These are phyloP conservation scores for Melanotus villosus DNA, from an alignment of 2,888 invertebrate species.

Conservation along the genomic window DNA sequence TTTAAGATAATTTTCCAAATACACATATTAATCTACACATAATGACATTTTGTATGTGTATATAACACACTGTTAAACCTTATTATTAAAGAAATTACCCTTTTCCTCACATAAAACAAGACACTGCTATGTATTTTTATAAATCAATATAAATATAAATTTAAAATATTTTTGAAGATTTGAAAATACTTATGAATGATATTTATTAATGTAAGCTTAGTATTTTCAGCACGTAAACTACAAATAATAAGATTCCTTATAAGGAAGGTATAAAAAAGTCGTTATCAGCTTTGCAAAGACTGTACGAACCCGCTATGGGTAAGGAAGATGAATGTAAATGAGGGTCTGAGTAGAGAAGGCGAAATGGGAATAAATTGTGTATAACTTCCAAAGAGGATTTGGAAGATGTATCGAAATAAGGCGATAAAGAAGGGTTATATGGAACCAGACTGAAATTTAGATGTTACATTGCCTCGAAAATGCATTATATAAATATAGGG, in stretches of 20 bases:
- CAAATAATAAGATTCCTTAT: constrained; percentile 45
- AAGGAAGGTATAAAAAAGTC: constrained; percentile 45
- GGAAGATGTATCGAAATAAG: constrained; percentile 66
- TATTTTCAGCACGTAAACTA: constrained; percentile 38
- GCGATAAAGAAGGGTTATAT: constrained; percentile 67
- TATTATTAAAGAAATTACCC: too few relatives aligned
- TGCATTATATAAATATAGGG: constrained; percentile 59
- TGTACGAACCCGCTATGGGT: constrained; percentile 45
- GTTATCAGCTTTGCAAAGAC: constrained; percentile 49
- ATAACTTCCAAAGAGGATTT: constrained; percentile 64
- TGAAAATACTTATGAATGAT: not conserved
- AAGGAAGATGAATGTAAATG: constrained; percentile 56
- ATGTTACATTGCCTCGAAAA: constrained; percentile 61
- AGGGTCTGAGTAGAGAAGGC: constrained; percentile 54
- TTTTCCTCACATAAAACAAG: too few relatives aligned
- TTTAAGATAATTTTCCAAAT: too few relatives aligned
- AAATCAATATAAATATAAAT: too few relatives aligned
- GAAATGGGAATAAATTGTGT: constrained; percentile 61
- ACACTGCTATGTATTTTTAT: too few relatives aligned
- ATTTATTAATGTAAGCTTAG: constrained; percentile 12
- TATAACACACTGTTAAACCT: too few relatives aligned
- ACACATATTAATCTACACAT: too few relatives aligned
- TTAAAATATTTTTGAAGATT: too few relatives aligned
- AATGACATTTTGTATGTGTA: too few relatives aligned
- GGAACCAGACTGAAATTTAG: constrained; percentile 65